Percentiles rank a stretch among this genome's conserved stretches.
phyloP scores from a whole-genome alignment of 2,888 invertebrate genomes.

The Habrosyne pyritoides region DNA sequence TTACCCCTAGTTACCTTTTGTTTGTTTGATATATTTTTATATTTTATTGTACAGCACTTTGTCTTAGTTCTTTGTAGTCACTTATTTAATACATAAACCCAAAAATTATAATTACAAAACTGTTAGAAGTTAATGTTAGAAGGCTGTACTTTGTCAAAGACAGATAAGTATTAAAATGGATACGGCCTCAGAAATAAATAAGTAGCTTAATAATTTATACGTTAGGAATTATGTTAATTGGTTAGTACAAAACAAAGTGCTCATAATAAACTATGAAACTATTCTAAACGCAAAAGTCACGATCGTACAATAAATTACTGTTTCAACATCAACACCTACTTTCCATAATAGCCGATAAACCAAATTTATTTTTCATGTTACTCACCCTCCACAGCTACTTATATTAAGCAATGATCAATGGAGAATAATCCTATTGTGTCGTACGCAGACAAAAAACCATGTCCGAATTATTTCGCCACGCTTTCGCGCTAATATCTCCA shows the following conservation, averaged over 20 bases:
- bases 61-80: not conserved
- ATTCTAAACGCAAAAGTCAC: slow-evolving; percentile 72
- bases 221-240: not conserved
- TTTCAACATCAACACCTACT: slow-evolving; percentile 81
- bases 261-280: slow-evolving; percentile 47
- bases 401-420: slow-evolving; percentile 83
- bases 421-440: slow-evolving; percentile 82
- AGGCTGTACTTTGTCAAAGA: no score
- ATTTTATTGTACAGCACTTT: slow-evolving; percentile 31
- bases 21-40: slow-evolving; percentile 68
- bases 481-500: slow-evolving; percentile 80
- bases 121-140: no score
- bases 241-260: not conserved
- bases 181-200: not conserved
- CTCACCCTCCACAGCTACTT: slow-evolving; percentile 79
- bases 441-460: slow-evolving; percentile 78
- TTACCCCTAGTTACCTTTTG: slow-evolving; percentile 73
- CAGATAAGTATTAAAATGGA: no score
- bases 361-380: slow-evolving; percentile 84
- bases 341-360: slow-evolving; percentile 84
- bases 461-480: slow-evolving; percentile 80
- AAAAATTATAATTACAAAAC: not conserved
- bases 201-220: not conserved
- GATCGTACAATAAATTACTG: slow-evolving; percentile 75
- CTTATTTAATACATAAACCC: not conserved